phyloP scores from a whole-genome alignment of 1,140 invertebrate genomes.

The Nephila pilipes region DNA sequence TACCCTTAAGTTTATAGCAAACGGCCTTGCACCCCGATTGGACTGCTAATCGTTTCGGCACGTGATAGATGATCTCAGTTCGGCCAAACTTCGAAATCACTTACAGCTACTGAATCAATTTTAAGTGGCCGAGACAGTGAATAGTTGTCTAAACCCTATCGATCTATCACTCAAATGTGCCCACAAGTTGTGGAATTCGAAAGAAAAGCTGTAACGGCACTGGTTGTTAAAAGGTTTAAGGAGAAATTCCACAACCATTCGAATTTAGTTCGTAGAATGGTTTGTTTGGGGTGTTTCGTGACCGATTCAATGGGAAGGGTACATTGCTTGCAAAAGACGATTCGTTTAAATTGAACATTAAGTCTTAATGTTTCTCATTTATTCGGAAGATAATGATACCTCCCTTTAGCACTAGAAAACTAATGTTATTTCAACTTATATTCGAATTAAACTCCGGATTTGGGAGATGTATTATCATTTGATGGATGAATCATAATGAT shows the following conservation, averaged over 20 bases:
- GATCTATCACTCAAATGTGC: conserved; percentile 26
- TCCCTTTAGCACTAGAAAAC: no score
- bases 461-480: no score
- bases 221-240: not conserved
- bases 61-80: conserved; percentile 11
- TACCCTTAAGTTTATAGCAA: not conserved
- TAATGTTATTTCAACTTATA: no score
- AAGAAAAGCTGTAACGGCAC: not conserved
- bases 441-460: no score
- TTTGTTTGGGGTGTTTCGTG: not conserved
- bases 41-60: conserved; percentile 12
- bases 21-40: not conserved
- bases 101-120: conserved; percentile 15
- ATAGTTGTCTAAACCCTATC: conserved; percentile 2
- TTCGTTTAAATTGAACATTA: no score
- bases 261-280: not conserved
- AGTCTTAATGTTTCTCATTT: no score
- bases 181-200: not conserved
- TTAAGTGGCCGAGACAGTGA: conserved; percentile 23
- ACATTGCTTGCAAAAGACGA: not conserved
- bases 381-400: no score
- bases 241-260: not conserved
- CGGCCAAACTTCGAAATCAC: not conserved
- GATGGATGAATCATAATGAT: no score
- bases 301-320: not conserved